Percentiles rank a stretch among this genome's conserved stretches.
These are phyloP conservation scores for Oryctolagus cuniculus DNA, from an alignment of 2,113 vertebrate genomes.

Conservation along the genomic window mOryCun1.1 NC_091442.1:12391001-12391500, in stretches of 20 bases:
- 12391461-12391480: slow-evolving; percentile 66
- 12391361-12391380: neutral
- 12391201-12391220: neutral
- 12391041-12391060: neutral
- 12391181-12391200: neutral
- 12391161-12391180: neutral
- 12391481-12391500: slow-evolving; percentile 78
- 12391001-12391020: neutral
- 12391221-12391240: neutral
- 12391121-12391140: neutral
- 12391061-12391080: neutral
- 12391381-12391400: neutral
- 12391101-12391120: neutral
- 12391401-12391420: neutral
- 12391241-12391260: neutral
- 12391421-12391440: neutral
- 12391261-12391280: neutral
- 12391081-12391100: neutral
- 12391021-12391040: neutral
- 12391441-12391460: neutral
- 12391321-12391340: neutral
- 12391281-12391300: neutral
- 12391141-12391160: neutral
- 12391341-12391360: neutral
- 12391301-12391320: neutral